Conservation (phyloP, 37 sponge, comb jelly and placozoan genomes). For the Halisarca cf. caerulea region DNA sequence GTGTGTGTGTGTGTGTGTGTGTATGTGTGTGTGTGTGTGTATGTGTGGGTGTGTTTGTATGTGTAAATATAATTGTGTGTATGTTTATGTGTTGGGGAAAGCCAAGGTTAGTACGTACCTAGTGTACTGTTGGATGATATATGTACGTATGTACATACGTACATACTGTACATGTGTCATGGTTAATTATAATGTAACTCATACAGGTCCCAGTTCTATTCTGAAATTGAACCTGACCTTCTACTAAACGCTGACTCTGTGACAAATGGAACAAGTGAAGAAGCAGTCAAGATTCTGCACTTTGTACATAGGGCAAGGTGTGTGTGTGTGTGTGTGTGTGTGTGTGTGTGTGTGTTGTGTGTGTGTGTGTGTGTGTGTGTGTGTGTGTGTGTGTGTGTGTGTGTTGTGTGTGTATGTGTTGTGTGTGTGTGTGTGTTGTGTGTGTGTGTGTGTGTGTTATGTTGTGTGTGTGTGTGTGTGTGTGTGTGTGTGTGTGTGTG, state of each 20-base stretch:
- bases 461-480: too few relatives aligned
- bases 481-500: constrained; percentile 10
- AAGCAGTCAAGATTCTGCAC: background rate
- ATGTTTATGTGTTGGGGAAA: too few relatives aligned
- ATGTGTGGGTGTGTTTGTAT: background rate
- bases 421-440: background rate
- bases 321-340: background rate
- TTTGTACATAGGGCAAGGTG: constrained; percentile 8
- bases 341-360: too few relatives aligned
- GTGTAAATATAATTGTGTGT: background rate
- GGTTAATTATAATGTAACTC: background rate
- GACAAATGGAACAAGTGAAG: background rate
- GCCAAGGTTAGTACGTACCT: too few relatives aligned
- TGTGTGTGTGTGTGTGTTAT: too few relatives aligned
- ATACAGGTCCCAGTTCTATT: constrained; percentile 10
- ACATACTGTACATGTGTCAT: background rate
- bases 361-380: too few relatives aligned
- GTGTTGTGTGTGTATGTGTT: background rate
- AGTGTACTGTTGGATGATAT: too few relatives aligned
- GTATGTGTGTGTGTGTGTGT: background rate
- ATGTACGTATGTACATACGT: background rate
- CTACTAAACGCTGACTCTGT: background rate
- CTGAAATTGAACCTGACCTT: background rate
- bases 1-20: background rate
- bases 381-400: constrained; percentile 19